Evolutionary conservation across 2,888 invertebrate genomes (phyloP).

Genomic region (Julus scanicus): DNA sequence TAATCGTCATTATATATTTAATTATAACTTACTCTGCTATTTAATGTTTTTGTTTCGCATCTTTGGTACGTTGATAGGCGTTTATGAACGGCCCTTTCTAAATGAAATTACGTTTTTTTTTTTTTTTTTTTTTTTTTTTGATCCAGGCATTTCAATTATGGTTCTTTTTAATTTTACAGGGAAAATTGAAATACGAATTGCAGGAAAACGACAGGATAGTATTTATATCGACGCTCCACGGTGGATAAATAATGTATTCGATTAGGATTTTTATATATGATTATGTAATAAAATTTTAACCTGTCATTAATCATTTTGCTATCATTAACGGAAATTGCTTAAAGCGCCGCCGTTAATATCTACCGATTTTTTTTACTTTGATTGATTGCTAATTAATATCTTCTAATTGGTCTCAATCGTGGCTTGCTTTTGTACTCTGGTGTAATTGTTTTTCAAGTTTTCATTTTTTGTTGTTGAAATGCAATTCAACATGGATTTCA

Average conservation of each 20-base stretch:
- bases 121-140: not conserved
- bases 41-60: too few species aligned
- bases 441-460: too few species aligned
- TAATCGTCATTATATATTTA: too few species aligned
- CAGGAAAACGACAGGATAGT: constrained; percentile 66
- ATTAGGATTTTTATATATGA: not conserved
- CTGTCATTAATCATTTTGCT: not conserved
- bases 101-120: not conserved
- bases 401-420: too few species aligned
- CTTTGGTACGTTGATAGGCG: not conserved
- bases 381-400: too few species aligned
- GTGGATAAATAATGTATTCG: constrained; percentile 64
- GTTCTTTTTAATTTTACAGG: constrained; percentile 61
- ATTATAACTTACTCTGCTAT: too few species aligned
- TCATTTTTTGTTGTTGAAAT: too few species aligned
- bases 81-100: not conserved
- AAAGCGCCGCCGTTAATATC: not conserved
- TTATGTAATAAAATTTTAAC: not conserved
- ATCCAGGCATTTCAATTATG: not conserved
- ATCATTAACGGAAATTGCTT: not conserved
- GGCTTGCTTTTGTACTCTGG: too few species aligned
- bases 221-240: constrained; percentile 70
- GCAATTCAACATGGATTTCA: too few species aligned
- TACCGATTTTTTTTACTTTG: not conserved
- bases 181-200: constrained; percentile 67